Evolutionary conservation across 2,113 vertebrate genomes (phyloP).

Genomic region (Lepus americanus): DNA sequence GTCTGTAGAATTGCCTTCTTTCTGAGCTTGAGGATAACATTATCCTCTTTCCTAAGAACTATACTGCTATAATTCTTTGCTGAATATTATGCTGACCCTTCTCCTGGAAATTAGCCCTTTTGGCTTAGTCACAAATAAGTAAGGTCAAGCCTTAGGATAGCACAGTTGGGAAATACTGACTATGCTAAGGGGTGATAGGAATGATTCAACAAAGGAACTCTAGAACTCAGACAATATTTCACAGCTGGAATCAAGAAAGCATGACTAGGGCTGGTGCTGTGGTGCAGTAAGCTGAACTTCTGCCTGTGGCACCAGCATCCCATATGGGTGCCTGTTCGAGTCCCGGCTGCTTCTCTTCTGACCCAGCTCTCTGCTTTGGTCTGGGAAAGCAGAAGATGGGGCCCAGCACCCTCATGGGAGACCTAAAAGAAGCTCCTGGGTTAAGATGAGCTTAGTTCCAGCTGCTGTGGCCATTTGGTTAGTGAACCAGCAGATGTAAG

Average conservation of each 20-base stretch:
- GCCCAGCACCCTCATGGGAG: too few relatives aligned
- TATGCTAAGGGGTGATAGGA: neutral
- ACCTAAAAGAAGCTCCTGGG: too few relatives aligned
- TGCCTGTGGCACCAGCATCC: too few relatives aligned
- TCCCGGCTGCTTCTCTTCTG: too few relatives aligned
- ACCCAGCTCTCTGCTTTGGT: too few relatives aligned
- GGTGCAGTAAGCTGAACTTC: too few relatives aligned
- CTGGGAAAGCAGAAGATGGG: too few relatives aligned
- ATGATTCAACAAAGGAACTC: neutral
- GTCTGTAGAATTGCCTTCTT: neutral
- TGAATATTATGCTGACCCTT: neutral
- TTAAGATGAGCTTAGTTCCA: too few relatives aligned
- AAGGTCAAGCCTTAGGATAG: neutral
- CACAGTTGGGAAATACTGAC: neutral
- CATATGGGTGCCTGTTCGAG: too few relatives aligned
- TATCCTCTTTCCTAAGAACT: neutral
- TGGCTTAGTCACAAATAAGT: neutral
- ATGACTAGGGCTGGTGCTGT: too few relatives aligned
- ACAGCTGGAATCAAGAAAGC: neutral
- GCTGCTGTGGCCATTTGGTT: too few relatives aligned
- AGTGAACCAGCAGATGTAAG: too few relatives aligned
- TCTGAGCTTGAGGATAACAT: neutral
- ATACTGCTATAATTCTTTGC: neutral
- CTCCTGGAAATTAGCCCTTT: accelerated
- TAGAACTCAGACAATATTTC: neutral